phyloP scores from a whole-genome alignment of 2,797 vertebrate genomes.

The Otus scops region DNA sequence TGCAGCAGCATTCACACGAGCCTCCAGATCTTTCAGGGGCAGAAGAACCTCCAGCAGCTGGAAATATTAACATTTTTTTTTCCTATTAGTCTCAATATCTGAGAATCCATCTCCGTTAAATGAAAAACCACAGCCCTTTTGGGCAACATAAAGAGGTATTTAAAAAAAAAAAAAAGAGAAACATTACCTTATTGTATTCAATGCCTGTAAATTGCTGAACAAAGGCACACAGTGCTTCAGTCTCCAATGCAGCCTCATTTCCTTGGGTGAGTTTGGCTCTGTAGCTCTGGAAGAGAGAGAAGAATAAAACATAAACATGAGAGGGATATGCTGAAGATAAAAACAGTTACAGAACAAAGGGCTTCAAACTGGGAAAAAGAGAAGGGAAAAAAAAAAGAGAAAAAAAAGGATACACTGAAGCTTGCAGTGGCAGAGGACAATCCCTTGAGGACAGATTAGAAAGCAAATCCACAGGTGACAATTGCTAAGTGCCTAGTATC shows the following conservation, averaged over 20 bases:
- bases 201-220: constrained; percentile 88
- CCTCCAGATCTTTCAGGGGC: constrained; percentile 82
- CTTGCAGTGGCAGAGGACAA: not conserved
- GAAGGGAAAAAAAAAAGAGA: too few relatives aligned
- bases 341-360: not conserved
- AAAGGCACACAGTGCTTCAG: constrained; percentile 90
- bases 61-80: not conserved
- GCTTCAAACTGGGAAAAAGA: not conserved
- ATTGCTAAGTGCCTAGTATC: not conserved
- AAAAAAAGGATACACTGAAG: not conserved
- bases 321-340: not conserved
- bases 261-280: constrained; percentile 89
- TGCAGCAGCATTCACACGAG: constrained; percentile 82
- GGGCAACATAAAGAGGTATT: not conserved
- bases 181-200: constrained; percentile 88
- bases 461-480: not conserved
- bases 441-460: not conserved
- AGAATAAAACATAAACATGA: not conserved
- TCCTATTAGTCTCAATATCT: not conserved
- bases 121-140: not conserved
- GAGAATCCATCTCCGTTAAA: not conserved
- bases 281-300: constrained; percentile 82
- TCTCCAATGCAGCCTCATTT: constrained; percentile 89
- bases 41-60: constrained; percentile 88
- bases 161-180: not conserved